phyloP scores from a whole-genome alignment of 1,140 invertebrate species.

The honey bee (Apis mellifera) region Amel_HAv3.1 CM009935.2:10789001-10789500 shows the following conservation, averaged over 20 bases:
- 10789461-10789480: neutral
- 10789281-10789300: neutral
- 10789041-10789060: slow-evolving; percentile 20
- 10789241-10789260: neutral
- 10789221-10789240: neutral
- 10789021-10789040: neutral
- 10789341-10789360: neutral
- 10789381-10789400: neutral
- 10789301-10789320: neutral
- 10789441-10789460: neutral
- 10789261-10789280: neutral
- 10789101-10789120: slow-evolving; percentile 40
- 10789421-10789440: neutral
- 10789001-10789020: slow-evolving; percentile 25
- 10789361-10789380: no score
- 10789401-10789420: neutral
- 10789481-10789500: slow-evolving; percentile 12
- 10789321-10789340: neutral
- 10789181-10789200: neutral
- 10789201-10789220: neutral
- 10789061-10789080: slow-evolving; percentile 34
- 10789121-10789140: neutral
- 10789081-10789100: slow-evolving; percentile 55
- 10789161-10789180: neutral
- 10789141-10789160: neutral